A percentile compares a stretch with the other conserved stretches of the same genome.
phyloP scores from a whole-genome alignment of 2,113 vertebrate species.

The Tupaia tana region DNA sequence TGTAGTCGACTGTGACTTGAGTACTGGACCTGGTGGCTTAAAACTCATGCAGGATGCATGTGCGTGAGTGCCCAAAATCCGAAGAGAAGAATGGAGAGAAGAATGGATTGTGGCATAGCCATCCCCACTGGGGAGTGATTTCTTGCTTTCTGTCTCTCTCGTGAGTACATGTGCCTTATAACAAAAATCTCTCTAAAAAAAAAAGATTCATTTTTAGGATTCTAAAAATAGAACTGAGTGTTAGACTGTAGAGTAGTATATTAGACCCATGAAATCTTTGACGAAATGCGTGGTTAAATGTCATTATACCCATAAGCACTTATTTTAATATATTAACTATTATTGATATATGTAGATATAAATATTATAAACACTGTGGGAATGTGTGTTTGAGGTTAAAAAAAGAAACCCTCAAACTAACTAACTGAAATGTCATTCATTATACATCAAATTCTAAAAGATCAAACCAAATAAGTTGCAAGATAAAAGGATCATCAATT shows the following conservation, averaged over 20 bases:
- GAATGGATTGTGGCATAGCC: no score
- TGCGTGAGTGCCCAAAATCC: no score
- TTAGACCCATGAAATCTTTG: background rate
- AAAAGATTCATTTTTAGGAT: conserved; percentile 15
- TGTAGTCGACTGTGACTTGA: no score
- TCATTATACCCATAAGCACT: background rate
- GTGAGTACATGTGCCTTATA: no score
- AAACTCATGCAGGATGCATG: no score
- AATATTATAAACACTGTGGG: background rate
- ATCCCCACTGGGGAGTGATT: no score
- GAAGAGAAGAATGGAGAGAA: no score
- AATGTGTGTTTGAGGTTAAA: background rate
- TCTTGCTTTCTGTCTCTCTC: no score
- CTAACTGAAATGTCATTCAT: background rate
- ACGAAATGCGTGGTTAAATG: background rate
- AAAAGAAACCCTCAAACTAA: background rate
- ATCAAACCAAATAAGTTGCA: background rate
- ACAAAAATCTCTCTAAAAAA: no score
- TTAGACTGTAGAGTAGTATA: background rate
- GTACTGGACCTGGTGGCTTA: no score
- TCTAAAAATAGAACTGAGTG: background rate
- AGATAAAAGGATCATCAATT: background rate
- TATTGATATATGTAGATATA: background rate
- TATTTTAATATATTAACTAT: background rate
- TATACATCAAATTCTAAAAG: background rate